These are phyloP conservation scores for Machaerirhynchus nigripectus DNA, from an alignment of 2,113 vertebrate species.

Conservation along the genomic window DNA sequence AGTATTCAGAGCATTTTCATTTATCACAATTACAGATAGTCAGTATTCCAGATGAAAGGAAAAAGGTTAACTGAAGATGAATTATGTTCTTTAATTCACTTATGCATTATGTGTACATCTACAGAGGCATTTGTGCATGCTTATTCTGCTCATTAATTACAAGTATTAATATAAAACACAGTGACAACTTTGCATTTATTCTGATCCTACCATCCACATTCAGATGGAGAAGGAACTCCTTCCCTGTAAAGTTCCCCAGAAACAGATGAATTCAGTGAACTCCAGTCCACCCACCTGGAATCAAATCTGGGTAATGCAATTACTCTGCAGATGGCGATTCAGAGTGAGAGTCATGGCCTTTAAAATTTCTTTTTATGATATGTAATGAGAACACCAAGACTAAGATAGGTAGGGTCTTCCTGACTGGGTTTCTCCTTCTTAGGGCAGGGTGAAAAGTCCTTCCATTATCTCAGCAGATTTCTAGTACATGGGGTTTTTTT, in stretches of 20 bases:
- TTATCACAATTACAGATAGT: background rate
- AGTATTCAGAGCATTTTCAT: background rate
- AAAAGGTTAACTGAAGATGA: background rate
- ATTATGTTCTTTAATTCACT: background rate
- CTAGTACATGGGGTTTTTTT: fast-evolving
- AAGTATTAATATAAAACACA: background rate
- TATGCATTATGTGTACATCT: background rate
- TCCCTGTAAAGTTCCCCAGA: background rate
- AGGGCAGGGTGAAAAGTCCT: background rate
- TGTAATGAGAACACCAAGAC: background rate
- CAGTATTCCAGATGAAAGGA: background rate
- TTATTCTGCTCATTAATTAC: background rate
- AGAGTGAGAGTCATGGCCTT: background rate
- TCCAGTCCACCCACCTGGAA: background rate
- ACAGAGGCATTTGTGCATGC: background rate
- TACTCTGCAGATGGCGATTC: background rate
- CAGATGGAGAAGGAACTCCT: background rate
- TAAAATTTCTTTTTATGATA: background rate
- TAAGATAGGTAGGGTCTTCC: background rate
- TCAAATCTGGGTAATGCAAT: background rate
- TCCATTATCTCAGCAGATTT: background rate
- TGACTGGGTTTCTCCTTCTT: background rate
- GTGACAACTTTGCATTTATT: background rate
- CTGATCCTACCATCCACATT: background rate
- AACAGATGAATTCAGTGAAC: background rate